Base-by-base conservation (phyloP, 1,140 invertebrate species). In the Metopolophium dirhodum region DNA sequence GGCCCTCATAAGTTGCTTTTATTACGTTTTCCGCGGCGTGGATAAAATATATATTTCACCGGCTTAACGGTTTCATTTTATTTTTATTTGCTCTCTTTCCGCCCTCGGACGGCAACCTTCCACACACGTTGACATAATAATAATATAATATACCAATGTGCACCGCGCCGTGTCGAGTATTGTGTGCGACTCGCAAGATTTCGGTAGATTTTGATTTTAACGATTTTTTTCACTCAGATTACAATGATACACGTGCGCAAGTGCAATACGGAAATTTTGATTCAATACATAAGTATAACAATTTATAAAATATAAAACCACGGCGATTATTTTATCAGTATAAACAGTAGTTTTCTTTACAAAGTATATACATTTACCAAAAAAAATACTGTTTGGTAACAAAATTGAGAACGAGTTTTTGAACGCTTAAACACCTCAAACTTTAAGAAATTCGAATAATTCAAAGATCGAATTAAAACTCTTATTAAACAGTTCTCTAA, bases 1-100 rank as follows among this genome's bases (percentile, higher is more conserved):
- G 35, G 47, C 77, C 91, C 90, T 91, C 90, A 82, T 91, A 35
- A 92, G 91, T 54, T 41, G 68, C 49, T 92, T 92, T 92, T 92
- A 92, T 92, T 92, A 51, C 91, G 35, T 49, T 92, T 92, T 49
- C 68, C 90, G n/a, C 41, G n/a, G 61, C n/a, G 18, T 1, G 4
- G 68, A 91, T 41, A 91, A 77, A 57, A 90, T 45, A 45, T 89
- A 89, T 57, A 90, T 77, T 90, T 90, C n/a, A 90, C 37, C 90
- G 90, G 57, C 57, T 77, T 77, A n/a, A 45, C 41, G 37, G 90
- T 47, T 41, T 85, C 41, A 26, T 85, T 85, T 41, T 45, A 37
- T 85, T 85, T 11, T 85, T 41, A 41, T 26, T 41, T 85, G 2
- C 37, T 11, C 41, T 45, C 0, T 30, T 77, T n/a, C 61, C 30